Evolutionary conservation across 2,113 vertebrate species (phyloP).

Genomic region (Chamaetylas fuelleborni): DNA sequence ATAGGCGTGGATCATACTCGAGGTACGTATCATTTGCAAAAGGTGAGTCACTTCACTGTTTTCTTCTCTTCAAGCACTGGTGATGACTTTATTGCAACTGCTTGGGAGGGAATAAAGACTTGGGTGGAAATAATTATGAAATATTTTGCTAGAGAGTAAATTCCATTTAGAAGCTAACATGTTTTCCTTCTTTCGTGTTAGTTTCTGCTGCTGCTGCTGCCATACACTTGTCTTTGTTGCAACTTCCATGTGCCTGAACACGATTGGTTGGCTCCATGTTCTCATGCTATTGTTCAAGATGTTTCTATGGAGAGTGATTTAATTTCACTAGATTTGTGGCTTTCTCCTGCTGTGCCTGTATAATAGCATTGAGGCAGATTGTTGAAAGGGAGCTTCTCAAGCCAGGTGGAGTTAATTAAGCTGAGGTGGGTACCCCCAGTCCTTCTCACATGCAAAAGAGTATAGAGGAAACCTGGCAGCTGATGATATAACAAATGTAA

Average conservation of each 20-base stretch:
- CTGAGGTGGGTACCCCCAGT: constrained; percentile 7
- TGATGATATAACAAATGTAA: constrained; percentile 23
- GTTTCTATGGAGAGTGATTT: constrained; percentile 72
- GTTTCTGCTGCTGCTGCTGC: neutral
- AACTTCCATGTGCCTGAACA: constrained; percentile 10
- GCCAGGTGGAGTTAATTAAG: constrained; percentile 72
- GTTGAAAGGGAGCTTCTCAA: constrained; percentile 56
- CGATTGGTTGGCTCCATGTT: constrained; percentile 41
- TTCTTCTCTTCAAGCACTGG: neutral
- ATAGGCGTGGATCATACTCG: neutral
- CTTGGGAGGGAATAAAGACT: neutral
- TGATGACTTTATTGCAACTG: neutral
- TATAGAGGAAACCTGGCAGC: neutral
- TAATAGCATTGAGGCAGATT: constrained; percentile 57
- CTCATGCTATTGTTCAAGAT: constrained; percentile 62
- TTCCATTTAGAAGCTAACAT: neutral
- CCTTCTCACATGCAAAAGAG: neutral
- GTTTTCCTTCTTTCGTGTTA: neutral
- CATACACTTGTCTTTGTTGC: constrained; percentile 29
- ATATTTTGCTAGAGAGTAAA: neutral
- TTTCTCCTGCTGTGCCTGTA: constrained; percentile 66
- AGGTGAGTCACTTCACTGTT: neutral
- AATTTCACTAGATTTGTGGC: constrained; percentile 66
- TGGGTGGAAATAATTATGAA: neutral
- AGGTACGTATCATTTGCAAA: neutral